Evolutionary conservation across 2,113 vertebrate genomes (phyloP).

Genomic region (Caranx melampygus): DNA sequence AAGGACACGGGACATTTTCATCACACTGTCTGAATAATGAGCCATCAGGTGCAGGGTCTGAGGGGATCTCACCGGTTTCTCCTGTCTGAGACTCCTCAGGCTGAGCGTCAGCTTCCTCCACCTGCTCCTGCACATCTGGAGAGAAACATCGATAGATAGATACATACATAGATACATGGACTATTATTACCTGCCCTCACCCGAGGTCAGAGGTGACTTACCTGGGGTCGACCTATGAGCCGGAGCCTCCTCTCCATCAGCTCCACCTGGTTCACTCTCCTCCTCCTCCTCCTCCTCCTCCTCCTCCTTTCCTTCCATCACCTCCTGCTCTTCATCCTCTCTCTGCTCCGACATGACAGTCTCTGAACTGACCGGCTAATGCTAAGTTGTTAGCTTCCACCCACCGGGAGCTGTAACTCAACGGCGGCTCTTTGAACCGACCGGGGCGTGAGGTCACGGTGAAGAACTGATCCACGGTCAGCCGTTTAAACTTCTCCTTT

Average conservation of each 20-base stretch:
- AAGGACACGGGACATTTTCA: too few species aligned
- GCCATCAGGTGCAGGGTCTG: too few species aligned
- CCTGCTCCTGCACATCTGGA: background rate
- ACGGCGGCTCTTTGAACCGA: background rate
- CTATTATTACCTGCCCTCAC: background rate
- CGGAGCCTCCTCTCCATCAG: too few species aligned
- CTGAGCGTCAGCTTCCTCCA: background rate
- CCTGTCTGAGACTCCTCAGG: background rate
- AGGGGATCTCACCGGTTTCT: too few species aligned
- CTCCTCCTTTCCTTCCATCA: too few species aligned
- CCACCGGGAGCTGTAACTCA: background rate
- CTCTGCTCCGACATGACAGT: constrained; percentile 20
- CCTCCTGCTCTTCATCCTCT: background rate
- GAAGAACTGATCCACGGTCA: background rate
- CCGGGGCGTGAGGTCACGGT: background rate
- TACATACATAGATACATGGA: too few species aligned
- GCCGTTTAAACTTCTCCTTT: background rate
- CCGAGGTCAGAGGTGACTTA: background rate
- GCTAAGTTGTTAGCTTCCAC: background rate
- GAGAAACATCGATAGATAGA: background rate
- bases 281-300: background rate
- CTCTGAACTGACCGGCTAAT: background rate
- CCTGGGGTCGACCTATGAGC: background rate
- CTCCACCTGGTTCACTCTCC: constrained; percentile 2
- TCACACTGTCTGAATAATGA: too few species aligned